Base-by-base conservation (phyloP, 2,113 vertebrate genomes). In the Illadopsis cleaveri region DNA sequence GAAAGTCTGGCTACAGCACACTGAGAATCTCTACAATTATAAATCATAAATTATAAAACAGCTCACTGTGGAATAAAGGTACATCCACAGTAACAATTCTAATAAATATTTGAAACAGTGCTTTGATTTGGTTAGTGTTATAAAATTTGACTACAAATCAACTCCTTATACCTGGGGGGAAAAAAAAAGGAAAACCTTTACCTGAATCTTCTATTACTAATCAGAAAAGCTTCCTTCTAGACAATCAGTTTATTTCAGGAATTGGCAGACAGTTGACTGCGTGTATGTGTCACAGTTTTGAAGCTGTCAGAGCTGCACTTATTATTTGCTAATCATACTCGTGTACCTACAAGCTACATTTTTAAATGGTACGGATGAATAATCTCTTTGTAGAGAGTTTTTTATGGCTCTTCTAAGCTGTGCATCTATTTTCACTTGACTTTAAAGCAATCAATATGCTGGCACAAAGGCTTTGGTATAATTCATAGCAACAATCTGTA, bases 401-500 rank as follows among this genome's bases (percentile, higher is more conserved):
- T 93, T 94, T 83, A 95, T 94, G 69, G 75, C 60, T 93, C n/a
- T 94, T 89, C 81, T 87, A 89, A 82, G 77, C 83, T 76, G n/a
- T 91, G 81, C 86, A 93, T 96, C 86, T 96, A 92, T 95, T 95
- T 96, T 94, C 89, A 82, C 90, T 96, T 93, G 90, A 93, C 92
- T 96, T 93, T 90, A 91, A 87, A 94, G 76, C 75, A 94, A 92
- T 97, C 88, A 90, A 88, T 96, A 92, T 93, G 48, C 90, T 81
- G 90, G 85, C 56, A 95, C 54, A 94, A 95, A 96, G 86, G 57
- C 72, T 96, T 93, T 80, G 85, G 84, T 82, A 82, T 97, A 96
- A 96, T 96, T 97, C 92, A 96, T 86, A 69, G 72, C 47, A 90
- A 92, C 40, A 89, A 71, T 96, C 95, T 95, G 81, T 85, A 92